Evolutionary conservation across 2,888 invertebrate genomes (phyloP), one percentile per base, ranked within the genome.

Genomic region (Drosophila koepferae): DNA sequence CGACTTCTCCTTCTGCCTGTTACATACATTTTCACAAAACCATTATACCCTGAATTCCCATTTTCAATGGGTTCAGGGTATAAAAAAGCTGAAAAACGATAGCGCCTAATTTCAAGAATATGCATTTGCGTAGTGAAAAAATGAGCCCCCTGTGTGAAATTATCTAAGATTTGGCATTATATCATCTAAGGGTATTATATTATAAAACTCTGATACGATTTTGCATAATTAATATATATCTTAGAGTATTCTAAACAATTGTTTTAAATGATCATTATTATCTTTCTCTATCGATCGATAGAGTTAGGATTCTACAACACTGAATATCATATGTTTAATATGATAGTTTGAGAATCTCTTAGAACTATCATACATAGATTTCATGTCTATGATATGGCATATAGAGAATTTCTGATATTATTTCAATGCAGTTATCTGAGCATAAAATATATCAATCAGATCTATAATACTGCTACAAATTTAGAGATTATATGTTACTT

Each of bases 91-190:
- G 38, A 38, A 44, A 58, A 14, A 36, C 51, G 51, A 36, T 34
- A 3, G 70, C 80, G 80, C 64, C 63, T 66, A 68, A 61, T 80
- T 77, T 77, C 77, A 53, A 72, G 43, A 63, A 6, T 6, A 14
- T 14, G 70, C 70, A 54, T 54, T 28, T 40, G 38, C 49, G 2
- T 28, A 58, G 56, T 63, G 58, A n/a, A 12, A 18, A 63, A 63
- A 64, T 62, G 77, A 49, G 77, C 79, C 79, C 53, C 53, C 31
- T 10, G 23, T 4, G 16, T 10, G 48, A 28, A 48, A n/a, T 14
- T 48, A 54, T 14, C 38, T 20, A 20, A 16, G 23, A 54, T 36
- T 23, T 23, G 23, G 53, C 23, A 54, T 54, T 54, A 23, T 38
- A 38, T 38, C 16, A 38, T 53, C 14, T 4, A 51, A 51, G 14